phyloP scores from a whole-genome alignment of 2,113 vertebrate genomes.

The Pedionomus torquatus region DNA sequence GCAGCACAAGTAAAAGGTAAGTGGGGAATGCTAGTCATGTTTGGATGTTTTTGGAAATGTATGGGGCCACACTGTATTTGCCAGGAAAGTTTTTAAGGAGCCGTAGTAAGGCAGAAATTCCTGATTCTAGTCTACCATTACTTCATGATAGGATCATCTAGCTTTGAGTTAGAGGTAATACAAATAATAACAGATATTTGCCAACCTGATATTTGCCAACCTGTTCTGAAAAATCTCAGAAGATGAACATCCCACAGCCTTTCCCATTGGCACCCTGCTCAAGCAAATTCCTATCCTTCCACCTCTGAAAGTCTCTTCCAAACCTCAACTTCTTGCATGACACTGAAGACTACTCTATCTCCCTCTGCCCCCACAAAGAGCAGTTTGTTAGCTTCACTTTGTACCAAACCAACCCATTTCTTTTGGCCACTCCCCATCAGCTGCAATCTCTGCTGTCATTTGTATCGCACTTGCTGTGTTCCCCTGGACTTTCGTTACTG shows the following conservation, averaged over 20 bases:
- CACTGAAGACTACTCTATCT: neutral
- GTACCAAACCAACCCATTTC: accelerated
- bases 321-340: neutral
- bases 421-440: neutral
- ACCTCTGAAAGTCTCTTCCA: neutral
- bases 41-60: neutral
- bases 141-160: neutral
- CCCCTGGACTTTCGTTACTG: neutral
- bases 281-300: neutral
- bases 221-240: neutral
- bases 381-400: neutral
- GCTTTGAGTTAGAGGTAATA: neutral
- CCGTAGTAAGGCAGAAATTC: neutral
- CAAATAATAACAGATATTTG: neutral
- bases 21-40: neutral
- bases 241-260: neutral
- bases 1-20: neutral
- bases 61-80: neutral
- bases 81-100: neutral
- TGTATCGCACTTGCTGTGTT: accelerated
- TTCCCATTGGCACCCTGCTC: neutral
- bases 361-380: neutral
- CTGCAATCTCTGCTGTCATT: accelerated
- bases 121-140: neutral
- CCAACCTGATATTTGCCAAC: neutral